Percentiles rank a stretch among this genome's conserved stretches.
Conservation (phyloP, 2,797 vertebrate species). For the Sebastes trivittatus region DNA sequence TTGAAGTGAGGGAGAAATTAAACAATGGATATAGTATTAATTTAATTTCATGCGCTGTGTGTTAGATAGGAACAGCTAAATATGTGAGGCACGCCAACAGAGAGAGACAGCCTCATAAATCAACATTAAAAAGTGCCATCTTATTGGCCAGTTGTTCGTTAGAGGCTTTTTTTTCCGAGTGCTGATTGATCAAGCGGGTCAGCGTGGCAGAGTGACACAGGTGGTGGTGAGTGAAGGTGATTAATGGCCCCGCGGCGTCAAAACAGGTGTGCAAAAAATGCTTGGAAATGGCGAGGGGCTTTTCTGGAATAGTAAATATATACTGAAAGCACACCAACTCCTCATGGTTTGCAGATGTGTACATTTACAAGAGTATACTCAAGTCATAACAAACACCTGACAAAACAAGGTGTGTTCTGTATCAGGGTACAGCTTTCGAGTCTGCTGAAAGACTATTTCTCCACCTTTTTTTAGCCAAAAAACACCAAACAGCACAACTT, state of each 20-base stretch:
- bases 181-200: slow-evolving; percentile 68
- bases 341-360: slow-evolving; percentile 15
- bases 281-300: background rate
- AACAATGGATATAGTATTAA: slow-evolving; percentile 45
- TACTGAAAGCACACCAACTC: background rate
- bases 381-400: background rate
- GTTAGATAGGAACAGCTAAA: slow-evolving; percentile 39
- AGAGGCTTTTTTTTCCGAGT: slow-evolving; percentile 19
- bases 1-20: slow-evolving; percentile 45
- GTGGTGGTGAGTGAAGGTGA: slow-evolving; percentile 66
- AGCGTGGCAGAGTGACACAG: slow-evolving; percentile 63
- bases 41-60: slow-evolving; percentile 28
- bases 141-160: slow-evolving; percentile 64
- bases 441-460: background rate
- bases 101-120: slow-evolving; percentile 66
- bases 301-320: slow-evolving; percentile 35
- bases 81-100: slow-evolving; percentile 24
- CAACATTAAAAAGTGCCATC: slow-evolving; percentile 61
- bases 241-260: slow-evolving; percentile 62
- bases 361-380: background rate
- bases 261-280: slow-evolving; percentile 69
- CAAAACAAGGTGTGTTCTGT: background rate
- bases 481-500: background rate
- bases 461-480: background rate
- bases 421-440: background rate